Base-by-base conservation (phyloP, 2,888 invertebrate genomes). In the Watsonalla cultraria region DNA sequence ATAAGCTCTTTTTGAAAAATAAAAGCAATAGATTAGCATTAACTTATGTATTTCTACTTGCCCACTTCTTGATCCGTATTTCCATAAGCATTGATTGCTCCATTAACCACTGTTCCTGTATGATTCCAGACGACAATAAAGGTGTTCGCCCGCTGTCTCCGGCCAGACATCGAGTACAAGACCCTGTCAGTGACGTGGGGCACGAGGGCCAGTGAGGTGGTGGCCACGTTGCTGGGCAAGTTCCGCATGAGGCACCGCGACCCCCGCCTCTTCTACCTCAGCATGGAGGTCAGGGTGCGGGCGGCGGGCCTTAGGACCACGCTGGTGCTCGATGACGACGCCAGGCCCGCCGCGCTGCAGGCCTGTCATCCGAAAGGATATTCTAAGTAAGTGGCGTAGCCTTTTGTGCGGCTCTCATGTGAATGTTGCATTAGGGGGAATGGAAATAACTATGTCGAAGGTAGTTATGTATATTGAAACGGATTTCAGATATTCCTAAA, bases 141-240 rank as follows among this genome's bases (percentile, higher is more conserved):
- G 89, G 96, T 98, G 49, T 97, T 95, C 87, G 97, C 98, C 24
- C 95, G 95, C 70, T 96, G 97, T 74, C 92, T 98, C 55, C 94
- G 97, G 55, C 95, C 97, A 34, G 98, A 98, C 88, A 97, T 98
- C 80, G 98, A 98, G 84, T 98, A 98, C 93, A 98, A 98, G 87
- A 98, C 98, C 0, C 90, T 98, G 56, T 95, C 96, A 64, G 96
- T 98, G 67, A 96, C 96, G 51, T 96, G 95, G 92, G 95, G 96
- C 72, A 97, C 97, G 11, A 95, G 96, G 0, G 96, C 97, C 72
- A 94, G 95, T 70, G 96, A 97, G 82, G 95, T 98, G 61, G 96
- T 98, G 9, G 91, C 93, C 58, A 95, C 96, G 51, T 91, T 98
- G 24, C 91, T 98, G 60, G 93, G 95, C 84, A 97, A 98, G 92